A percentile compares a stretch with the other conserved stretches of the same genome.
Evolutionary conservation across 1,140 invertebrate genomes (phyloP).

Genomic region (Hormaphis cornu): DNA sequence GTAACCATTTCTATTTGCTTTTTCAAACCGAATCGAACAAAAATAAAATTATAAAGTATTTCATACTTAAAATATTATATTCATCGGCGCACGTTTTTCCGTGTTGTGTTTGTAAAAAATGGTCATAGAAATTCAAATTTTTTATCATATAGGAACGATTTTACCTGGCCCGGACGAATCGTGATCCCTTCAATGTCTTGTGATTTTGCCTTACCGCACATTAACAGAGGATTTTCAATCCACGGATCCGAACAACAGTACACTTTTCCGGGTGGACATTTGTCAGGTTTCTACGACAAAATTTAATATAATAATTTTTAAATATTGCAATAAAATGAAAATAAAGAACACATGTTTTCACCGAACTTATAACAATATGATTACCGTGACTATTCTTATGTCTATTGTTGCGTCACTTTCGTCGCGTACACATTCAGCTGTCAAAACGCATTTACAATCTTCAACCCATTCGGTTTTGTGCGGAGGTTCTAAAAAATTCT

Average conservation of each 20-base stretch:
- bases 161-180: background rate
- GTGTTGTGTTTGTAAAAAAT: no score
- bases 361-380: background rate
- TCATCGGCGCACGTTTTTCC: no score
- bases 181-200: background rate
- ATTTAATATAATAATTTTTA: background rate
- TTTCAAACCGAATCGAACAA: no score
- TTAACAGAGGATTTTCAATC: background rate
- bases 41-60: no score
- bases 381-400: slow-evolving; percentile 19
- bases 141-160: background rate
- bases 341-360: background rate
- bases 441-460: slow-evolving; percentile 14
- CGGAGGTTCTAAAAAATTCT: background rate
- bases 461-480: slow-evolving; percentile 2
- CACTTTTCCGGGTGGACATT: slow-evolving; percentile 7
- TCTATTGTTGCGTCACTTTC: slow-evolving; percentile 1
- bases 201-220: background rate
- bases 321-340: no score
- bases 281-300: slow-evolving; percentile 12
- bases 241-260: background rate
- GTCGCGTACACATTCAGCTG: background rate
- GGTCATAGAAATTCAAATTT: no score
- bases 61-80: no score
- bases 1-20: no score